Conservation (phyloP, 2,888 invertebrate genomes). For the Torymus texanus region DNA sequence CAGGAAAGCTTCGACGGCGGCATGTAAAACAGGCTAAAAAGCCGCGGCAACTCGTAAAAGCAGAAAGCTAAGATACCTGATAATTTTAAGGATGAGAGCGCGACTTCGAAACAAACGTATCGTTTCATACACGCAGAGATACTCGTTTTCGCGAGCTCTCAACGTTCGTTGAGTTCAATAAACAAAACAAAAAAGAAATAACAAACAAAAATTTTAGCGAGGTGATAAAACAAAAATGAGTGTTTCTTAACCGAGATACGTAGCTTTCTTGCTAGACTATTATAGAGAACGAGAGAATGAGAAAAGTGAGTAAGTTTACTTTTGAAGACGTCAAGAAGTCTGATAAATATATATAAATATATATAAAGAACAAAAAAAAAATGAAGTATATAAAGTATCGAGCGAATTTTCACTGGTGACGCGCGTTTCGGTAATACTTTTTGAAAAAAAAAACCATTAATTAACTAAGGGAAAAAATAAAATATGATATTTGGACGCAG, state of each 20-base stretch:
- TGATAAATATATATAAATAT: slow-evolving; percentile 38
- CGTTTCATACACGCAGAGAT: too few species aligned
- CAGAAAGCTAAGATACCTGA: slow-evolving; percentile 36
- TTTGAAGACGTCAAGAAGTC: slow-evolving; percentile 43
- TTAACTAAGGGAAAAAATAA: slow-evolving; percentile 41
- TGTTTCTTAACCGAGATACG: slow-evolving; percentile 23
- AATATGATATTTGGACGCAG: slow-evolving; percentile 51
- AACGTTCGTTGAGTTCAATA: too few species aligned
- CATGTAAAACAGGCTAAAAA: slow-evolving; percentile 75
- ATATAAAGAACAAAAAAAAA: slow-evolving; percentile 7
- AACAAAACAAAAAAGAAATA: too few species aligned
- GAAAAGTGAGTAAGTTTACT: slow-evolving; percentile 26
- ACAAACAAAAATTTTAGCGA: slow-evolving; percentile 15
- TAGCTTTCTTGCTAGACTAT: slow-evolving; percentile 38
- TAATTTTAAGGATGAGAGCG: slow-evolving; percentile 23
- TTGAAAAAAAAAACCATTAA: slow-evolving; percentile 29
- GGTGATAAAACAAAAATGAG: slow-evolving; percentile 16
- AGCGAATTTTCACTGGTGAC: slow-evolving; percentile 46
- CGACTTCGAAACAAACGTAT: background rate
- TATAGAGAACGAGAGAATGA: background rate
- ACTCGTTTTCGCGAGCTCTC: too few species aligned
- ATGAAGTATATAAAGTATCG: slow-evolving; percentile 32
- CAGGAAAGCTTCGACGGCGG: slow-evolving; percentile 92
- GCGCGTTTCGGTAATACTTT: slow-evolving; percentile 37
- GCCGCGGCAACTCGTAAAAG: background rate